Evolutionary conservation across 2,113 vertebrate genomes (phyloP), one percentile per base, ranked within the genome.

Genomic region (Capricornis sumatraensis): DNA sequence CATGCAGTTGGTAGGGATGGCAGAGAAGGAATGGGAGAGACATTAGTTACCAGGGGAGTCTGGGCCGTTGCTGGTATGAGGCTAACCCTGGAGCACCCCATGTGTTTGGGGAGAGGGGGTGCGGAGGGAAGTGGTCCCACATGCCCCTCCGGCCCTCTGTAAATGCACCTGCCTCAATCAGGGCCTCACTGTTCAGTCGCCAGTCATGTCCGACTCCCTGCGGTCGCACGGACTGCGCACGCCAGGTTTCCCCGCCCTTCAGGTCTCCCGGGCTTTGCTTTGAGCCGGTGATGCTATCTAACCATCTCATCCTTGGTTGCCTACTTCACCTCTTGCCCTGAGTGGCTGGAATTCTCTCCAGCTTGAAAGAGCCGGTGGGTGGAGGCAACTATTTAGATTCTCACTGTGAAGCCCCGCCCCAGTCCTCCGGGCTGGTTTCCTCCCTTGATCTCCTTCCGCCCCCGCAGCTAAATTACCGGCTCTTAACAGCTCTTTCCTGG

Each of bases 121-220:
- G 27, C 2, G 0, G 2, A 36, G 11, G 6, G 52, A 21, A 4
- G 4, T 8, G 27, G 78, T 52, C 47, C 6, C 45, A 2, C 2
- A 0, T 1, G 27, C 27, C n/a, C 76, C 47, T 2, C 8, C 4
- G 11, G 16, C 25, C 16, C 60, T 47, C 58, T 13, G 50, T 9
- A 2, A 40, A 15, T 30, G 45, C 36, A 11, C 19, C 19, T 23
- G 67, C 67, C 67, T 74, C n/a, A 40, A 3, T 1, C 0, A 23
- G 67, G n/a, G n/a, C n/a, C 67, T 74, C n/a, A 12, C 67, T 12
- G 19, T 74, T 23, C 64, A 21, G n/a, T 11, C 15, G 30, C 62
- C 9, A n/a, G 15, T n/a, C 64, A 17, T 21, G 64, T 11, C 67
- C 67, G n/a, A 71, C 64, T 23, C 9, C 19, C n/a, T 3, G 67